Evolutionary conservation across 2,113 vertebrate genomes (phyloP).

Genomic region (Aspidoscelis tigris): DNA sequence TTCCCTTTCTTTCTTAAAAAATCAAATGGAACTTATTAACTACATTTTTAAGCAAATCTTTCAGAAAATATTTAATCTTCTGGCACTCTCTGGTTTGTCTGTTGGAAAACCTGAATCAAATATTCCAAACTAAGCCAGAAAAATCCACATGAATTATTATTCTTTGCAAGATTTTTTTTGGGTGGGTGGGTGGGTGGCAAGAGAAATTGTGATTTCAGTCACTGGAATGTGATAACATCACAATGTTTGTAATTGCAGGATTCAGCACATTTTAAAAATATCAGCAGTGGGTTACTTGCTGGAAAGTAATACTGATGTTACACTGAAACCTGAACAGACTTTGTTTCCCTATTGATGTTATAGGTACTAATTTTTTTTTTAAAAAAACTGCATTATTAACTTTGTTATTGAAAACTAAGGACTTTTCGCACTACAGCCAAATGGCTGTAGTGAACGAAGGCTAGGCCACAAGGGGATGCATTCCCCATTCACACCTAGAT

Average conservation of each 20-base stretch:
- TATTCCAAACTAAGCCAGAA: constrained; percentile 8
- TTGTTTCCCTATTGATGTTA: not conserved
- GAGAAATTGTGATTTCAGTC: constrained; percentile 14
- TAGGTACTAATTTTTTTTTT: not conserved
- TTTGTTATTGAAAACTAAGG: not conserved
- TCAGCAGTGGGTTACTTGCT: not conserved
- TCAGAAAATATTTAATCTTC: constrained; percentile 50
- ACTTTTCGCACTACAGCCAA: too few relatives aligned
- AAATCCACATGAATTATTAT: constrained; percentile 5
- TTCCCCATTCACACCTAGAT: too few relatives aligned
- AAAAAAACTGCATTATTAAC: not conserved
- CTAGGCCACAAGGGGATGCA: too few relatives aligned
- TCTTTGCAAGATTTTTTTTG: constrained; percentile 28
- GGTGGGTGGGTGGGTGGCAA: not conserved
- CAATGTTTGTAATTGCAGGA: not conserved
- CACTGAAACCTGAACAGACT: not conserved
- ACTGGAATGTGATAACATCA: constrained; percentile 45
- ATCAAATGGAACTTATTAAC: constrained; percentile 50
- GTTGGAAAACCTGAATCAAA: not conserved
- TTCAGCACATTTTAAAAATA: not conserved
- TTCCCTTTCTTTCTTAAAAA: constrained; percentile 31
- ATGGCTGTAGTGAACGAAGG: too few relatives aligned
- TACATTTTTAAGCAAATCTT: constrained; percentile 48
- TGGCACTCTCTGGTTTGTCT: not conserved
- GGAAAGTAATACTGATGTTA: not conserved